phyloP scores from a whole-genome alignment of 2,797 vertebrate genomes.

The Xenopus petersii region DNA sequence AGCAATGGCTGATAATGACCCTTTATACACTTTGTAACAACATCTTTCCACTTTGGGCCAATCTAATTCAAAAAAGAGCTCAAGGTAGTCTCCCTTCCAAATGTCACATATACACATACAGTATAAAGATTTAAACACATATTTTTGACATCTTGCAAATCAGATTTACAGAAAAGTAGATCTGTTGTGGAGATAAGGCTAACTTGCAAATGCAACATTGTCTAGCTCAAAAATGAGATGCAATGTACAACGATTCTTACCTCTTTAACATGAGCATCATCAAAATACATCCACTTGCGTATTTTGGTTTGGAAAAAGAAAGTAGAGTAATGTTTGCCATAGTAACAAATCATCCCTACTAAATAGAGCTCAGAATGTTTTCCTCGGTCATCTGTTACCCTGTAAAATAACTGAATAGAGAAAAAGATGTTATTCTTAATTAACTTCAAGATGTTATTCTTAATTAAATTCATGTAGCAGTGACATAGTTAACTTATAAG shows the following conservation, averaged over 20 bases:
- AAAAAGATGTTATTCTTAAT: not conserved
- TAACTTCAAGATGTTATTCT: no score
- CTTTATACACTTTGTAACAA: slow-evolving; percentile 97
- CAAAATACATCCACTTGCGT: slow-evolving; percentile 99
- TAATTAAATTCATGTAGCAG: no score
- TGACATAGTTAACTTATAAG: no score
- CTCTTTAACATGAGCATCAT: slow-evolving; percentile 99
- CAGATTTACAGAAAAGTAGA: no score
- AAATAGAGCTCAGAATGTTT: slow-evolving; percentile 96
- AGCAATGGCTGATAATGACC: slow-evolving; percentile 97
- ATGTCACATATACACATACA: no score
- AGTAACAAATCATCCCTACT: slow-evolving; percentile 99
- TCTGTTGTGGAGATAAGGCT: no score
- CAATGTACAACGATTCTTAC: slow-evolving; percentile 61
- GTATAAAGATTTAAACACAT: no score
- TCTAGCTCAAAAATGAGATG: not conserved
- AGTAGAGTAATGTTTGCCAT: slow-evolving; percentile 98
- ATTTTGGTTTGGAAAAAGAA: slow-evolving; percentile 99
- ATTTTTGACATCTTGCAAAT: no score
- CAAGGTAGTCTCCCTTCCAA: no score
- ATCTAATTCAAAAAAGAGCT: slow-evolving; percentile 70
- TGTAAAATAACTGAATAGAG: slow-evolving; percentile 86
- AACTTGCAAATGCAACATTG: no score
- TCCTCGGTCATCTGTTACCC: slow-evolving; percentile 96
- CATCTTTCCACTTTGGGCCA: slow-evolving; percentile 98